Evolutionary conservation across 2,888 invertebrate species (phyloP), one percentile per base, ranked within the genome.

Genomic region (Pristionchus mayeri): DNA sequence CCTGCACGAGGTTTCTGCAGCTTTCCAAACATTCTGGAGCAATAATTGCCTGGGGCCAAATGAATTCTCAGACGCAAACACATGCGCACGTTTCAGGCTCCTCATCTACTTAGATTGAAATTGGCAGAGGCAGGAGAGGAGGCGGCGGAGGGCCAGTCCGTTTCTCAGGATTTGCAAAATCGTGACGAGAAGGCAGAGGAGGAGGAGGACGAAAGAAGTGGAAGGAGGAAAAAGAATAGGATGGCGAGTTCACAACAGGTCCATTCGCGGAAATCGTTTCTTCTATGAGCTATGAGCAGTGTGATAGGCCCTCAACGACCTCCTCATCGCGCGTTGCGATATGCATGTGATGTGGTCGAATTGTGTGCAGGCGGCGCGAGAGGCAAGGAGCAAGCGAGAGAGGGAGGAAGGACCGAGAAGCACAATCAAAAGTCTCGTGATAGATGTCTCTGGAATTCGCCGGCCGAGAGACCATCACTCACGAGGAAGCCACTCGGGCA

Each of bases 31-130:
- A 27, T 34, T 30, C 63, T n/a, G 37, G 67, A 18, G 67, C 67
- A 44, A 63, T 63, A 71, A 71, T 71, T 40, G 71, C 71, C 71
- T 1, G 37, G 71, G 71, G 71, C 37, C 40, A 71, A 44, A 71
- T 44, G 71, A 60, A 63, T 63, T 63, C 63, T 63, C 63, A 63
- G 63, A n/a, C n/a, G n/a, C n/a, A n/a, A 40, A 40, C 63, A 34
- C 63, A 63, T 34, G 34, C 30, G 34, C 7, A 44, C 30, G 63
- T 63, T 63, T 63, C 63, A 63, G 34, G 34, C 63, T 27, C 40
- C n/a, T 21, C 71, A 40, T 40, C 37, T 71, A 40, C 44, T 71
- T 40, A 40, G 57, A 57, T 24, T 37, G 80, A 60, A 50, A 82
- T 30, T 44, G 82, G 50, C 6, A 82, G 63, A 21, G 81, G 40